A percentile compares a stretch with the other conserved stretches of the same genome.
phyloP scores from a whole-genome alignment of 2,113 vertebrate species.

The Pseudopodoces humilis region DNA sequence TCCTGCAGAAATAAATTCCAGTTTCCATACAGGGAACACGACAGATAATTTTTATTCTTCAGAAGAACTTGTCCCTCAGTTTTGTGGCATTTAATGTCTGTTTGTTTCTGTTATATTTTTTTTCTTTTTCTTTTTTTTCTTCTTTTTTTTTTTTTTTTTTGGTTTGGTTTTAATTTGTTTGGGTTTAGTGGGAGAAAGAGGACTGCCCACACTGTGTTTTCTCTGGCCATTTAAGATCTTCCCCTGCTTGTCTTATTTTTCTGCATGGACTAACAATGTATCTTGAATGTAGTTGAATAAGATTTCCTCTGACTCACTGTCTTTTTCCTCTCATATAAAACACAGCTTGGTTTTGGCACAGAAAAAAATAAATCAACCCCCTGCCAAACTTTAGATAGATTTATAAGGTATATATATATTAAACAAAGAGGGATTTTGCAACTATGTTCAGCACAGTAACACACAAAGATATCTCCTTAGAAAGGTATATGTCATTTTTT shows the following conservation, averaged over 20 bases:
- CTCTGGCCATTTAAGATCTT: background rate
- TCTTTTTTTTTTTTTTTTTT: accelerated
- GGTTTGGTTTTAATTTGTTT: background rate
- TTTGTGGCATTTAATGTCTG: background rate
- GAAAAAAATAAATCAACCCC: no score
- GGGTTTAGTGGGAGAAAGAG: background rate
- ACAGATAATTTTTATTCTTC: background rate
- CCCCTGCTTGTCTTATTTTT: background rate
- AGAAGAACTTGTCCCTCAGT: background rate
- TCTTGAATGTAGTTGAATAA: background rate
- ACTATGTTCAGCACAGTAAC: background rate
- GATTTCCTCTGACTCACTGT: background rate
- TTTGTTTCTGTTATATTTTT: background rate
- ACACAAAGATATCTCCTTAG: no score
- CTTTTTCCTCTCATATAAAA: background rate
- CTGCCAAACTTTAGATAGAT: background rate
- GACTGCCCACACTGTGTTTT: background rate
- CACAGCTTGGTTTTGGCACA: background rate
- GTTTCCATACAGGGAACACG: background rate
- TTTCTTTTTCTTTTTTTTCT: no score
- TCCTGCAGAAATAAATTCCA: background rate
- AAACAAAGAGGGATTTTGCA: background rate
- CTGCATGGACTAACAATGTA: background rate
- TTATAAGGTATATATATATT: background rate
- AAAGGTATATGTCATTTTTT: background rate